These are phyloP conservation scores for crab-eating macaque (Macaca fascicularis) DNA, from an alignment of 2,113 vertebrate genomes.

Conservation along the genomic window DNA sequence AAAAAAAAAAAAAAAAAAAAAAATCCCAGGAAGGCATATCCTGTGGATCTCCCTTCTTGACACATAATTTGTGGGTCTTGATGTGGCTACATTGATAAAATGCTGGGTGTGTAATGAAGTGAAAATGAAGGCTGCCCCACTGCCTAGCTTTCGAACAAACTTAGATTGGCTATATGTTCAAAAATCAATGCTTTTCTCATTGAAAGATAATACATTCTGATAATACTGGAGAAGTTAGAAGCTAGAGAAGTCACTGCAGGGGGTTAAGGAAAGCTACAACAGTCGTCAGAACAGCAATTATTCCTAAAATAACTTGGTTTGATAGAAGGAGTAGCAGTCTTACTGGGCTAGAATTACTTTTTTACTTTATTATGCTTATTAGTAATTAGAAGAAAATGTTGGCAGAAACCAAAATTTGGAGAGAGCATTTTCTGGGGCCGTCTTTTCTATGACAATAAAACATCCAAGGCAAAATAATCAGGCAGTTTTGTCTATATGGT, in stretches of 20 bases:
- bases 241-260: conserved; percentile 28
- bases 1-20: background rate
- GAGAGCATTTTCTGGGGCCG: background rate
- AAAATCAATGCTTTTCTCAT: conserved; percentile 62
- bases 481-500: background rate
- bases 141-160: background rate
- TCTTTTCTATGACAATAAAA: conserved; percentile 15
- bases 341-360: conserved; percentile 34
- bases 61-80: conserved; percentile 48
- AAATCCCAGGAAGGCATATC: background rate
- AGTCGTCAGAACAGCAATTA: conserved; percentile 47
- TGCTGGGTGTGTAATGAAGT: conserved; percentile 19
- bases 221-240: conserved; percentile 38
- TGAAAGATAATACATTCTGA: conserved; percentile 53
- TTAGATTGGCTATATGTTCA: conserved; percentile 37
- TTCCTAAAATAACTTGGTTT: background rate
- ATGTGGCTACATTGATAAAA: conserved; percentile 36
- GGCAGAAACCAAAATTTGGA: background rate
- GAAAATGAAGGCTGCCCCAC: conserved; percentile 36
- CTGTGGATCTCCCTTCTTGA: background rate
- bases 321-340: background rate
- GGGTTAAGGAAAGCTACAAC: background rate
- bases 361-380: conserved; percentile 48
- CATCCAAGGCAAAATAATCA: background rate
- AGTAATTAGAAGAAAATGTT: conserved; percentile 27